A percentile compares a stretch with the other conserved stretches of the same genome.
phyloP scores from a whole-genome alignment of 2,113 vertebrate genomes.

The Galbula dea region DNA sequence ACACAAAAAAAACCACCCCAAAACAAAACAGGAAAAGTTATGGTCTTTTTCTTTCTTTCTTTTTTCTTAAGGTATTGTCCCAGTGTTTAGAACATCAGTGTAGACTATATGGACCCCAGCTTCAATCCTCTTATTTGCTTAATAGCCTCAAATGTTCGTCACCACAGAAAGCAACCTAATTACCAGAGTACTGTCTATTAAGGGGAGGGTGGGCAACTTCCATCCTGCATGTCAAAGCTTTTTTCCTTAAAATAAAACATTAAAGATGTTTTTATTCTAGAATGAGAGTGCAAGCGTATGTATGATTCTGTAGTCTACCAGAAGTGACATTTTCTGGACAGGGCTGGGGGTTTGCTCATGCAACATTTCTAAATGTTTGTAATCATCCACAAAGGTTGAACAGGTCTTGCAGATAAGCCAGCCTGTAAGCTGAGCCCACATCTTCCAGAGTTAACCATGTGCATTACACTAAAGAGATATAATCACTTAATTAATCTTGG shows the following conservation, averaged over 20 bases:
- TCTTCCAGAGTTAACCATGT: not conserved
- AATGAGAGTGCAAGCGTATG: accelerated
- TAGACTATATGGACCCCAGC: not conserved
- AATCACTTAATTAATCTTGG: not conserved
- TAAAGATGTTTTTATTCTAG: not conserved
- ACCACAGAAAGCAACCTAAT: not conserved
- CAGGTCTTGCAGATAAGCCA: not conserved
- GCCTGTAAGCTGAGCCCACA: not conserved
- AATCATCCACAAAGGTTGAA: not conserved
- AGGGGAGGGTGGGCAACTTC: not conserved
- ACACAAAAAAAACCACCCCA: too few relatives aligned
- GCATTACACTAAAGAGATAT: not conserved
- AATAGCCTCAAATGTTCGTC: not conserved
- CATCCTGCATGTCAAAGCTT: not conserved
- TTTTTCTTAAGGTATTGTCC: not conserved
- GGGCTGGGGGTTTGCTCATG: not conserved
- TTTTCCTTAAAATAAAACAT: not conserved
- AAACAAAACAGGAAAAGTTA: too few relatives aligned
- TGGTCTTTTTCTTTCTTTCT: not conserved
- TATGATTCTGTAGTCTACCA: not conserved
- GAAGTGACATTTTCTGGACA: not conserved
- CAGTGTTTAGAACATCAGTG: not conserved
- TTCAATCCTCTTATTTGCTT: not conserved
- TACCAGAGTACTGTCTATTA: not conserved
- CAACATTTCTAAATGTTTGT: not conserved